Base-by-base conservation (phyloP, 2,888 invertebrate genomes). In the Lamproptera curius region DNA sequence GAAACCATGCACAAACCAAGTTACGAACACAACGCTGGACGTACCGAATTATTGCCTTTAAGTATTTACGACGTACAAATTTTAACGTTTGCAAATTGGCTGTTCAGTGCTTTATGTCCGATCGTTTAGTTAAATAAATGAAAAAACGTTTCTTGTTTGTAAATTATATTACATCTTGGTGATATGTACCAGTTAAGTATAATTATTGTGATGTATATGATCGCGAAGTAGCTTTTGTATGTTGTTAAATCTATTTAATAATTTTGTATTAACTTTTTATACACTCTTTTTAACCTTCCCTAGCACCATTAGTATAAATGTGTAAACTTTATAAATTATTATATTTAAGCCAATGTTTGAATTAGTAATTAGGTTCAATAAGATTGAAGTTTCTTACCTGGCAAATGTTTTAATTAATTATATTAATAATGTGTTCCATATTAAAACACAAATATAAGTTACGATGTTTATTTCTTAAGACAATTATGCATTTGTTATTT, bases 271-370 rank as follows among this genome's bases (percentile, higher is more conserved):
- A 78, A 86, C 74, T 87, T 87, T 50, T 87, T 86, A 83, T 87
- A 87, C 87, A 86, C 86, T 85, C 77, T 74, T 85, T 85, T 87
- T 83, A 85, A 76, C 80, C 82, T 85, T 85, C 83, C 86, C 78
- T 79, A 84, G 86, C 87, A 87, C 86, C 80, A 74, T 73, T 83
- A 82, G 75, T 52, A 62, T 65, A 50, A 50, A 51, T 3, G 3
- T 31, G 13, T 31, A 31, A 28, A 28, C n/a, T 20, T n/a, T 20
- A 20, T 6, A 20, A 20, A 6, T 20, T 20, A 20, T 20, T 20
- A 20, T 20, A 20, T 5, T 20, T 3, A 20, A 20, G 20, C 6
- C 20, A 20, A 20, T 20, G 28, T 28, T 5, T 9, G n/a, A n/a
- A n/a, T n/a, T n/a, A n/a, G n/a, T n/a, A n/a, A n/a, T n/a, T n/a